Evolutionary conservation across 2,888 invertebrate species (phyloP), one percentile per base, ranked within the genome.

Genomic region (Panzeria rudis): DNA sequence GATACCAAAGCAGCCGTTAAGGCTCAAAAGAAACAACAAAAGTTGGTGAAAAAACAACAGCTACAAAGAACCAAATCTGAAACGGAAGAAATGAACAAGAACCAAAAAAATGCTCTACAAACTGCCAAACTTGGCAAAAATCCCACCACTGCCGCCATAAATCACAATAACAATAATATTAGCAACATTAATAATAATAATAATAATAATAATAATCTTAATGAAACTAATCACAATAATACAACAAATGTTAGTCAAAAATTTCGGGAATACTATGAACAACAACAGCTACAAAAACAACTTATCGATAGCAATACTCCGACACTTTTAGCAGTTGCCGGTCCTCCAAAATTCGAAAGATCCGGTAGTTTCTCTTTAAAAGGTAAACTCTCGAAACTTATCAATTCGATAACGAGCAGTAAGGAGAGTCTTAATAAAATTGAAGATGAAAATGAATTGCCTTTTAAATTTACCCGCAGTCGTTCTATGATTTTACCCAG

Each of bases 51-150:
- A 81, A 90, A 89, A 80, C 90, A 90, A 80, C 89, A 88, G 54
- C 86, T 86, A 54, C 86, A 87, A 15, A 81, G 83, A 47, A 38
- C 66, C 32, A 72, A 83, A 81, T 93, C 88, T 93, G 94, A 15
- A 93, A 93, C 76, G 90, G 93, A 91, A 94, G 50, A 85, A 62
- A 94, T 64, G 93, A 81, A 25, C 15, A 94, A 89, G 94, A 94
- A 88, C 92, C 94, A 93, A 94, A 94, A 92, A 73, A 87, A 87
- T 62, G 41, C 81, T 29, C 9, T 73, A 23, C 68, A 85, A 76
- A 81, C 61, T 15, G 84, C 68, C 6, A 87, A 87, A 81, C 66
- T 75, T 11, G 15, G n/a, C 8, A 86, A 87, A 86, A 76, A 84
- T 86, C 11, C 87, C 80, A 59, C 83, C 23, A 11, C 73, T 86